A percentile compares a stretch with the other conserved stretches of the same genome.
Evolutionary conservation across 2,113 vertebrate genomes (phyloP).

Genomic region (Hoplias malabaricus): DNA sequence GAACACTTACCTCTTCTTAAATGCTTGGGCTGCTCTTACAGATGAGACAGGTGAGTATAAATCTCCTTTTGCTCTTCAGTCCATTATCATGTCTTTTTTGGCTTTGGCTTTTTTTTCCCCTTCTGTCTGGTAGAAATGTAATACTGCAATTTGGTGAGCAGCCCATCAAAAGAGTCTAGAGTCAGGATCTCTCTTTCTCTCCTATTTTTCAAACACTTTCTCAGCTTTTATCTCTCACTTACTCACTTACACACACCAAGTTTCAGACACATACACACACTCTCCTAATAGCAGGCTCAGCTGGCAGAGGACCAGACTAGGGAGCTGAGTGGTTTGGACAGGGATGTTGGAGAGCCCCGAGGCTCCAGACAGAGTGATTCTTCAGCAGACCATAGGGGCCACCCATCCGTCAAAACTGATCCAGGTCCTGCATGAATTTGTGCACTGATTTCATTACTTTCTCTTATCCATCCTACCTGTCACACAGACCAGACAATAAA

Average conservation of each 20-base stretch:
- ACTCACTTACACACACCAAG: constrained; percentile 18
- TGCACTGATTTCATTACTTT: background rate
- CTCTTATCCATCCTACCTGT: background rate
- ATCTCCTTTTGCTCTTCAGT: constrained; percentile 3
- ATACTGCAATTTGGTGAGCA: constrained; percentile 28
- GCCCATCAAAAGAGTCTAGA: constrained; percentile 26
- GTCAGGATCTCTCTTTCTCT: constrained; percentile 18
- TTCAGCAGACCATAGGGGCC: constrained; percentile 1
- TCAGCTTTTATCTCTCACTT: background rate
- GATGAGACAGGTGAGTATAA: constrained; percentile 23
- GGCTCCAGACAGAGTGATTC: background rate
- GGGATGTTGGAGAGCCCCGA: constrained; percentile 17
- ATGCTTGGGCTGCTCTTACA: background rate
- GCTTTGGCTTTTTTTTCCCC: constrained; percentile 20
- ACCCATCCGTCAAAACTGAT: constrained; percentile 16
- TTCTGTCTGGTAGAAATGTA: constrained; percentile 14
- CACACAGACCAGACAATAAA: background rate
- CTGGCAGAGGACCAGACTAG: constrained; percentile 19
- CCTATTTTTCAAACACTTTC: constrained; percentile 13
- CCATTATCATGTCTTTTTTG: constrained; percentile 7
- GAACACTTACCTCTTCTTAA: background rate
- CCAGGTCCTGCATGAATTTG: background rate
- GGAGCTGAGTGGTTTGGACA: constrained; percentile 28
- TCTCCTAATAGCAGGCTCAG: constrained; percentile 18
- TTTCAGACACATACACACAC: constrained; percentile 21